A percentile compares a stretch with the other conserved stretches of the same genome.
These are phyloP conservation scores for Epistrophe eligans DNA, from an alignment of 2,888 invertebrate species.

Conservation along the genomic window DNA sequence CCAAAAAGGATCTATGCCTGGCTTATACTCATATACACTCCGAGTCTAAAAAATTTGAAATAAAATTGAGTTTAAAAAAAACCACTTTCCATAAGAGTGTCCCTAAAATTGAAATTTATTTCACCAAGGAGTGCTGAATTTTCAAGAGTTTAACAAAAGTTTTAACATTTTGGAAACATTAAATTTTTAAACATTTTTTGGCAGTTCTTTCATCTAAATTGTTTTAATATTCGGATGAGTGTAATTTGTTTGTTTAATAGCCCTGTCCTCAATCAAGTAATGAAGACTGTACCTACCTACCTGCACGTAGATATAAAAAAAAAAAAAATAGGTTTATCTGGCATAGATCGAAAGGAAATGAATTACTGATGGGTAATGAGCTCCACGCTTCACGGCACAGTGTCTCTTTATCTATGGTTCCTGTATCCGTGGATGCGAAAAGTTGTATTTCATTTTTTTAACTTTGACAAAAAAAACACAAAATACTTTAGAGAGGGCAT, in stretches of 20 bases:
- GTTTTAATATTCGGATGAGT: too few relatives aligned
- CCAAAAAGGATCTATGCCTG: conserved; percentile 25
- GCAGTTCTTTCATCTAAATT: neutral
- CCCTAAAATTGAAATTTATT: too few relatives aligned
- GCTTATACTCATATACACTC: neutral
- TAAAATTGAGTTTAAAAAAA: neutral
- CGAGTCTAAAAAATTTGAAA: neutral
- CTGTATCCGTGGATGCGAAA: conserved; percentile 64
- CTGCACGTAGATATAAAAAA: neutral
- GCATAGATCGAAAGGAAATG: conserved; percentile 67
- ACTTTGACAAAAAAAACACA: neutral
- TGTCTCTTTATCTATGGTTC: conserved; percentile 62
- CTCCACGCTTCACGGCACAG: conserved; percentile 66
- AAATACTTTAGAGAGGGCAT: conserved; percentile 39
- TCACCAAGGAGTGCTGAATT: too few relatives aligned
- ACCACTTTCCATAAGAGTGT: neutral
- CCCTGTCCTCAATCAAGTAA: neutral
- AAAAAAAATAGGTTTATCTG: neutral
- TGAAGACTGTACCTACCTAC: neutral
- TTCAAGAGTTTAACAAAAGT: too few relatives aligned
- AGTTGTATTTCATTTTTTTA: conserved; percentile 71
- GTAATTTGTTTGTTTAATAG: too few relatives aligned
- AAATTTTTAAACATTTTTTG: too few relatives aligned
- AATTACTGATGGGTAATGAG: conserved; percentile 75
- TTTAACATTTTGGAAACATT: too few relatives aligned